These are phyloP conservation scores for Platycheirus rosarum DNA, from an alignment of 2,888 invertebrate species.

Conservation along the genomic window DNA sequence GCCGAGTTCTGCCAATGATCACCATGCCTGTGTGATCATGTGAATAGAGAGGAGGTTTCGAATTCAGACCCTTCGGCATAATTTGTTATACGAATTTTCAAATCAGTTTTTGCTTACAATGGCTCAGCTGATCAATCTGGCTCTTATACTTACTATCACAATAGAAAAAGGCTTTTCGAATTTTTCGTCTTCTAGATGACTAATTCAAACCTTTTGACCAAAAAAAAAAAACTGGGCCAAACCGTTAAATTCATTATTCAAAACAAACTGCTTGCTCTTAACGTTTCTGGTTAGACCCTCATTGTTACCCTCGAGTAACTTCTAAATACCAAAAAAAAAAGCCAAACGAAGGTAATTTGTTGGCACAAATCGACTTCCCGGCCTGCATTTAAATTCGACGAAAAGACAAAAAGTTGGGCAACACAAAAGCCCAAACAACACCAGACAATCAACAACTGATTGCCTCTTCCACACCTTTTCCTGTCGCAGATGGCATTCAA, in stretches of 20 bases:
- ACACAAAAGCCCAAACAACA: conserved; percentile 20
- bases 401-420: conserved; percentile 47
- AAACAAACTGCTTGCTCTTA: conserved; percentile 24
- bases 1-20: too few relatives aligned
- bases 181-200: too few relatives aligned
- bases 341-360: conserved; percentile 42
- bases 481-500: conserved; percentile 48
- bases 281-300: conserved; percentile 20
- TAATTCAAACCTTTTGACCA: not conserved
- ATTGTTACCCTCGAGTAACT: conserved; percentile 33
- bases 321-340: conserved; percentile 16
- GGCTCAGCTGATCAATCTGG: too few relatives aligned
- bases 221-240: conserved; percentile 2
- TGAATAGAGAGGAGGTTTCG: too few relatives aligned
- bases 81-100: too few relatives aligned
- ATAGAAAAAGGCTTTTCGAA: too few relatives aligned
- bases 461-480: conserved; percentile 60
- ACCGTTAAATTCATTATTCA: conserved; percentile 12
- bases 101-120: too few relatives aligned
- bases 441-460: conserved; percentile 20
- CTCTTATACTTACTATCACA: too few relatives aligned
- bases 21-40: too few relatives aligned
- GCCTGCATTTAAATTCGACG: conserved; percentile 48
- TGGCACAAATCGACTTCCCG: conserved; percentile 57
- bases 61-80: too few relatives aligned